Conservation (phyloP, 2,797 vertebrate species). For the Enteromius thamalakanensis region DNA sequence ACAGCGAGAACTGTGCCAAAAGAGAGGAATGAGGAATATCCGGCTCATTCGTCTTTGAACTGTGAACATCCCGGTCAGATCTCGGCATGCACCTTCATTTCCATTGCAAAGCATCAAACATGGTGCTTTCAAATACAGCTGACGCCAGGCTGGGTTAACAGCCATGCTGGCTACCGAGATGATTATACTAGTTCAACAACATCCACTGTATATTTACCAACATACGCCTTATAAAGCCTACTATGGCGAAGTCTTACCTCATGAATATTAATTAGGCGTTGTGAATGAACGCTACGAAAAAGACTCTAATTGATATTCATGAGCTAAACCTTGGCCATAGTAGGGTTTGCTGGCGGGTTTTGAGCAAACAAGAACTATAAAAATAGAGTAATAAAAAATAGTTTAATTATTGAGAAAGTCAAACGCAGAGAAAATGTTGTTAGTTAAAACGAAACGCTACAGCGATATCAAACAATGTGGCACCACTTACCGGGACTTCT, state of each 20-base stretch:
- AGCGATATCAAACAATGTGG: constrained; percentile 14
- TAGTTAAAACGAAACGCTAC: neutral
- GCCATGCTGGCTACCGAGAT: neutral
- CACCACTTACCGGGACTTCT: constrained; percentile 53
- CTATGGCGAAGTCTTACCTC: neutral
- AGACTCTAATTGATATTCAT: constrained; percentile 10
- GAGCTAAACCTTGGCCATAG: neutral
- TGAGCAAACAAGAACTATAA: neutral
- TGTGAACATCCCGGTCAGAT: neutral
- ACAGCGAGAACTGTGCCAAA: neutral
- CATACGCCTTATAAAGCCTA: neutral
- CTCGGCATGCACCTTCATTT: neutral
- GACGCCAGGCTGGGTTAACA: neutral
- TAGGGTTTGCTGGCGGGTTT: neutral
- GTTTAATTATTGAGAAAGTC: neutral
- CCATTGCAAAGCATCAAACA: constrained; percentile 43
- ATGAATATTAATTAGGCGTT: neutral
- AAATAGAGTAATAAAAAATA: neutral
- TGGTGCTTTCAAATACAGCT: neutral
- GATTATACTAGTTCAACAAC: neutral
- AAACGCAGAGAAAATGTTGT: neutral
- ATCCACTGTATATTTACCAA: neutral
- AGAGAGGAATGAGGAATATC: constrained; percentile 55
- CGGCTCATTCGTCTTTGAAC: neutral
- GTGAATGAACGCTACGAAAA: neutral